Evolutionary conservation across 2,888 invertebrate genomes (phyloP).

Genomic region (Epinotia bilunana): DNA sequence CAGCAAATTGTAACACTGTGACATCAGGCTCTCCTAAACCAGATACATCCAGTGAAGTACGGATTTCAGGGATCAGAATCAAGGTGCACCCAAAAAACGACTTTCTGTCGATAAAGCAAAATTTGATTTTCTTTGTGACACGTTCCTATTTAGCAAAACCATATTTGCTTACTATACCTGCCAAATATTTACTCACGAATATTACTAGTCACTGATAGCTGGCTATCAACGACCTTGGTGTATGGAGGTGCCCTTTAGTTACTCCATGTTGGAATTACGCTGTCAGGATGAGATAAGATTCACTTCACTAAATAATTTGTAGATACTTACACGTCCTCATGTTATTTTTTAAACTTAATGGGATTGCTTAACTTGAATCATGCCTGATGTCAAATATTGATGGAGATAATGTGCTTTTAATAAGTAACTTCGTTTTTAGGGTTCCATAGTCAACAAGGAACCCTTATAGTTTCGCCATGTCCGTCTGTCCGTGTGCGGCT

Average conservation of each 20-base stretch:
- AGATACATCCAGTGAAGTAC: background rate
- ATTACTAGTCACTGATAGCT: conserved; percentile 8
- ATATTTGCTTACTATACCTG: conserved; percentile 20
- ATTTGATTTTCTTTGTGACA: background rate
- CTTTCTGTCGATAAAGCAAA: background rate
- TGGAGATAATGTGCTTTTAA: too few relatives aligned
- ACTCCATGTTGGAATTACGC: conserved; percentile 9
- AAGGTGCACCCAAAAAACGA: background rate
- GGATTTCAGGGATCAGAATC: background rate
- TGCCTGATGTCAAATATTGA: too few relatives aligned
- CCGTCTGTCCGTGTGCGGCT: too few relatives aligned
- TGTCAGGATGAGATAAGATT: conserved; percentile 38
- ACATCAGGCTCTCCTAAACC: background rate
- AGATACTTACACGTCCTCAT: background rate
- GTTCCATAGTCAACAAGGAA: too few relatives aligned
- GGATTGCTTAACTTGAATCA: background rate
- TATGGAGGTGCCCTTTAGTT: conserved; percentile 31
- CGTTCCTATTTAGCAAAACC: background rate
- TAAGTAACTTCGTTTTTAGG: too few relatives aligned
- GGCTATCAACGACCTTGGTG: conserved; percentile 34
- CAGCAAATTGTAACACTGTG: background rate
- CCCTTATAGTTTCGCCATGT: too few relatives aligned
- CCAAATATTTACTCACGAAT: conserved; percentile 31
- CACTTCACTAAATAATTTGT: conserved; percentile 11
- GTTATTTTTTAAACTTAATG: background rate